phyloP scores from a whole-genome alignment of 2,113 vertebrate species.

The Bubalus kerabau region DNA sequence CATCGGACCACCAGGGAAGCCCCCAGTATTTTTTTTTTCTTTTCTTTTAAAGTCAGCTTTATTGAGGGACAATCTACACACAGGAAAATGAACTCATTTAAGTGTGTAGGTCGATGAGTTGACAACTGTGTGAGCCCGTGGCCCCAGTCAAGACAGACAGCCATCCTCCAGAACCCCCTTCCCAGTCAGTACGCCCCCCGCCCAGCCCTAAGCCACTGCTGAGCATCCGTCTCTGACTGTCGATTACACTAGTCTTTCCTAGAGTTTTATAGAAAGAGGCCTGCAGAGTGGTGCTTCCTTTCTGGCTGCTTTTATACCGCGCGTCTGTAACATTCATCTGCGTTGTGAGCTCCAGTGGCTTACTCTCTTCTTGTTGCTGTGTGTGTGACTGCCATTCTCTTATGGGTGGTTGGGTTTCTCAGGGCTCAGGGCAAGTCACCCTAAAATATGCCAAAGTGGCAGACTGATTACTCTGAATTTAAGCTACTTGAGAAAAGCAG shows the following conservation, averaged over 20 bases:
- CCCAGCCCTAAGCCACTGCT: rapidly evolving
- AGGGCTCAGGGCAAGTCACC: background rate
- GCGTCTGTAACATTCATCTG: rapidly evolving
- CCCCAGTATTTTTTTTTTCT: background rate
- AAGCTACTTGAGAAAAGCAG: background rate
- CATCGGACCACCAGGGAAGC: background rate
- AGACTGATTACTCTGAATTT: too few relatives aligned
- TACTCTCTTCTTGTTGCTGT: rapidly evolving
- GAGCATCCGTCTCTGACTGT: background rate
- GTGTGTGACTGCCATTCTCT: background rate
- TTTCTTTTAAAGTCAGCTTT: background rate
- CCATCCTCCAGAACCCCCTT: background rate
- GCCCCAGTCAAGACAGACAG: rapidly evolving
- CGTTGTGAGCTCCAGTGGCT: rapidly evolving
- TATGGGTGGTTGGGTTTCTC: background rate
- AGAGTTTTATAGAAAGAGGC: background rate
- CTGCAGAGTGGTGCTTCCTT: rapidly evolving
- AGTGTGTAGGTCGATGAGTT: background rate
- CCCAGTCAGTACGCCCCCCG: rapidly evolving
- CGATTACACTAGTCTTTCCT: rapidly evolving
- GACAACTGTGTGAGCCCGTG: rapidly evolving
- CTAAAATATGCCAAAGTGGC: background rate
- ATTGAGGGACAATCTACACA: background rate
- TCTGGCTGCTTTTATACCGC: rapidly evolving
- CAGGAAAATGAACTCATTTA: background rate